Base-by-base conservation (phyloP, 2,113 vertebrate genomes). In the Lamprologus sp. region DNA sequence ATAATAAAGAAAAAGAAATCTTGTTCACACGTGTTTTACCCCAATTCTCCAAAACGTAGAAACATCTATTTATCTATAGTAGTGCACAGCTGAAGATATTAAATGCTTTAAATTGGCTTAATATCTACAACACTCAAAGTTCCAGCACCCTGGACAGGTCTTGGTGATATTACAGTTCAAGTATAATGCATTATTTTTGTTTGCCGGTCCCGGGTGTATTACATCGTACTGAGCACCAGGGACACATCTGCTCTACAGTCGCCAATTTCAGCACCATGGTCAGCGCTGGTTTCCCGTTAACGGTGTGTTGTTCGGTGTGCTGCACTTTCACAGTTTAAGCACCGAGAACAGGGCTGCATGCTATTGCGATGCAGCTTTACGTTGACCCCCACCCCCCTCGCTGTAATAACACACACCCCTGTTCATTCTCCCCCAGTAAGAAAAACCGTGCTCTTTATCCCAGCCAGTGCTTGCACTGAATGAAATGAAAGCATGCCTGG, bases 401-500 rank as follows among this genome's bases (percentile, higher is more conserved):
- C 40, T 31, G 14, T 31, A 73, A 87, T 13, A 21, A 70, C 31
- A 56, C n/a, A 10, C 83, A 63, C 53, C 14, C 82, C 21, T 33
- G 14, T 12, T 33, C 4, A 21, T 79, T 15, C 21, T 2, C 68
- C 10, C 58, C 40, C 33, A 55, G 60, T 11, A 65, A 42, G 77
- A 60, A 85, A 73, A 35, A 26, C 19, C 87, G 70, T 35, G 90
- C 90, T 17, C 42, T 35, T 54, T 81, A n/a, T 37, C 35, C 31
- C 35, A 81, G 68, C 85, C 11, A 54, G 5, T 21, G 47, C 23
- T 21, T 33, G 9, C 11, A 1, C 3, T 77, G 65, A 84, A 65
- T 28, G 85, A 80, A 89, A 19, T 15, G 47, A 83, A 68, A 79
- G 83, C 82, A 6, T 81, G 89, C 60, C 60, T 31, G 84, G 56